Percentiles rank a stretch among this genome's conserved stretches.
phyloP scores from a whole-genome alignment of 2,113 vertebrate genomes.

The Sceloporus undulatus region DNA sequence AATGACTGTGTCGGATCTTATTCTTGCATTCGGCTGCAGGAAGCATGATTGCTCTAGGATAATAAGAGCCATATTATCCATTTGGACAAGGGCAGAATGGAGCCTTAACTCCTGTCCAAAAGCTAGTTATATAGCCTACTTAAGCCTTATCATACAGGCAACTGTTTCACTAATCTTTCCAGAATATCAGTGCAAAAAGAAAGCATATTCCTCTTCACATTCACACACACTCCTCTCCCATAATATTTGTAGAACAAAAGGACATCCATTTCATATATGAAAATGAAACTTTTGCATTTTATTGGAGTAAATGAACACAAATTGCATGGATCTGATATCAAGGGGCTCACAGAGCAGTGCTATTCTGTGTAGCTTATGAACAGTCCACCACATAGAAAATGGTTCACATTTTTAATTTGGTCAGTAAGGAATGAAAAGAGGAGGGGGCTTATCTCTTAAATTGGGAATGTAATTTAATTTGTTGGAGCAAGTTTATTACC shows the following conservation, averaged over 20 bases:
- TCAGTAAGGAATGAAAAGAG: too few relatives aligned
- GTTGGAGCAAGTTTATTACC: too few relatives aligned
- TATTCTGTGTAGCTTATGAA: too few relatives aligned
- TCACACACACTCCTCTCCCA: neutral
- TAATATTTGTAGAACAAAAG: neutral
- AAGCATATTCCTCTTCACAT: neutral
- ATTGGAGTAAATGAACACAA: too few relatives aligned
- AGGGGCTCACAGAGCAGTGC: too few relatives aligned
- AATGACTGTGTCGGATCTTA: neutral
- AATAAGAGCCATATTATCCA: neutral
- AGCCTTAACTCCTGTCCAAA: neutral
- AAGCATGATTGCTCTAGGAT: neutral
- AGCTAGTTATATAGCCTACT: neutral
- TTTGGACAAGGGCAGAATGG: constrained; percentile 25
- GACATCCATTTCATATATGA: neutral
- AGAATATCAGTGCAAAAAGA: neutral
- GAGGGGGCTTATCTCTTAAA: too few relatives aligned
- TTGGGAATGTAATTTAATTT: too few relatives aligned
- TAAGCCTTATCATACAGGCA: neutral
- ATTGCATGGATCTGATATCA: too few relatives aligned
- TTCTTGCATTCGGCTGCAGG: neutral
- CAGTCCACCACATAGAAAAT: too few relatives aligned
- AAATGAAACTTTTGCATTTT: neutral
- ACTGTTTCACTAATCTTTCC: neutral
- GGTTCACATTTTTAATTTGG: too few relatives aligned